Conservation (phyloP, 2,797 vertebrate genomes). For the Falco berigora region DNA sequence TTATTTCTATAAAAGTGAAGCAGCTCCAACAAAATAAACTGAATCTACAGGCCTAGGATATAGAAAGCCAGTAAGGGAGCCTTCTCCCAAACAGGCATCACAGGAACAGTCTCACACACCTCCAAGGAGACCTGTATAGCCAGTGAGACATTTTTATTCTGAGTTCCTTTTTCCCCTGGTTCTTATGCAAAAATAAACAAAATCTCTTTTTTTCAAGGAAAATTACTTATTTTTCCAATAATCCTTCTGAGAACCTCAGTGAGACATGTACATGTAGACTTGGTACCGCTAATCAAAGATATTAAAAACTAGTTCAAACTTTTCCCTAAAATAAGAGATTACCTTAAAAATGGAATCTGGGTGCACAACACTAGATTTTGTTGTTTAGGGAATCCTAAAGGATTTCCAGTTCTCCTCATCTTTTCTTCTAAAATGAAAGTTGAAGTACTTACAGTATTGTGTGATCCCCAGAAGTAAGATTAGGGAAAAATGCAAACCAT, state of each 20-base stretch:
- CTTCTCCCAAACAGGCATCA: background rate
- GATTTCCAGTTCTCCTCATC: background rate
- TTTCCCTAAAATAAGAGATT: background rate
- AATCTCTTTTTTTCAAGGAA: background rate
- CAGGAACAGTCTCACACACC: background rate
- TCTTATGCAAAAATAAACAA: background rate
- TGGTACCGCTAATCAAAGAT: background rate
- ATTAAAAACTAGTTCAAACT: background rate
- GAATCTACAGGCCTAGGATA: background rate
- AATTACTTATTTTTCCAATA: background rate
- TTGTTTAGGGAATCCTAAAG: background rate
- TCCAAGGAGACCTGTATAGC: background rate
- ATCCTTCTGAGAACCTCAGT: background rate
- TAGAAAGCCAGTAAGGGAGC: background rate
- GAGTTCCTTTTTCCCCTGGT: background rate
- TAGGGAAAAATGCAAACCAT: background rate
- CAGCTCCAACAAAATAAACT: background rate
- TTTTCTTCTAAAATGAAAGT: background rate
- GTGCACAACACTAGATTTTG: background rate
- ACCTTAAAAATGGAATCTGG: background rate
- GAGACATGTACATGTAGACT: background rate
- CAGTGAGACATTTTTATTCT: background rate
- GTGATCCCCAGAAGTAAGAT: background rate
- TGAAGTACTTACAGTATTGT: background rate
- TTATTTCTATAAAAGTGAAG: background rate